Evolutionary conservation across 1,140 invertebrate genomes (phyloP).

Genomic region (Streblospio benedicti): DNA sequence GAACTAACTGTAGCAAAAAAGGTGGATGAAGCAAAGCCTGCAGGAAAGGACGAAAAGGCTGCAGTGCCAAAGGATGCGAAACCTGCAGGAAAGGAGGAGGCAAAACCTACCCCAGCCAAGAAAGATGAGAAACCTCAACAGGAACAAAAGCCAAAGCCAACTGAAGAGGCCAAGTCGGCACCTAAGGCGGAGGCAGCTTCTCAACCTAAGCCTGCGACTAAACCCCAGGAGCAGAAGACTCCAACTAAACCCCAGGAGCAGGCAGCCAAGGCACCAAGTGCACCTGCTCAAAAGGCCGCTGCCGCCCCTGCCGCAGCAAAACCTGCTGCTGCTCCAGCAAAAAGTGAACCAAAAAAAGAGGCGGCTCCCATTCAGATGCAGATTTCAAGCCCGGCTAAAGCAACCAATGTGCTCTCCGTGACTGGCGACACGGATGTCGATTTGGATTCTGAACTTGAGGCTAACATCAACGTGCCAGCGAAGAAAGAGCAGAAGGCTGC

Average conservation of each 20-base stretch:
- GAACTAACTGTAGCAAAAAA: not conserved
- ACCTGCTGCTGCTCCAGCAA: not conserved
- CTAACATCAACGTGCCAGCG: too few relatives aligned
- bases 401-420: not conserved
- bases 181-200: not conserved
- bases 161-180: not conserved
- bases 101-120: slow-evolving; percentile 2
- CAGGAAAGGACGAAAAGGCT: not conserved
- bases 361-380: not conserved
- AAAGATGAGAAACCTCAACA: not conserved
- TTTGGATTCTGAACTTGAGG: too few relatives aligned
- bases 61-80: slow-evolving; percentile 4
- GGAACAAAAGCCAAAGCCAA: slow-evolving; percentile 4
- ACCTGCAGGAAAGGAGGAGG: too few relatives aligned
- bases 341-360: not conserved
- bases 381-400: not conserved
- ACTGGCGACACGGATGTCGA: not conserved
- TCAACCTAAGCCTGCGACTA: not conserved
- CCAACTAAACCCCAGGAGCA: not conserved
- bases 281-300: not conserved
- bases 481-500: not conserved
- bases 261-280: not conserved
- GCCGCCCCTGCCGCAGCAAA: not conserved
- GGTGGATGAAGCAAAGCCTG: not conserved
- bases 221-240: not conserved